Evolutionary conservation across 2,113 vertebrate genomes (phyloP).

Genomic region (Typhlomys cinereus): DNA sequence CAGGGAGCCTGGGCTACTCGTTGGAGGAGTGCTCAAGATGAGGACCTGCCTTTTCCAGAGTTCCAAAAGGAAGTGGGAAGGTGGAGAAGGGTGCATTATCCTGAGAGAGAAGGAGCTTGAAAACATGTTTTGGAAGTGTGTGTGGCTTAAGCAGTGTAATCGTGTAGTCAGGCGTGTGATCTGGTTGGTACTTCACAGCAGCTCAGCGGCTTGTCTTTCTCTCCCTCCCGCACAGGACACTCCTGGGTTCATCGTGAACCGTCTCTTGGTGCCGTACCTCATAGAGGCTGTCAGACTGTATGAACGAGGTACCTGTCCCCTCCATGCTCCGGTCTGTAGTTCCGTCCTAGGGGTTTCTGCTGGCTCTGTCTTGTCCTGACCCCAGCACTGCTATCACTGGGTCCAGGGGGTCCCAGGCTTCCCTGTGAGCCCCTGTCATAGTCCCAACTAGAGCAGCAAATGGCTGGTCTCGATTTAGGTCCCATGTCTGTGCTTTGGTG

Average conservation of each 20-base stretch:
- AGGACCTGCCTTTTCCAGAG: neutral
- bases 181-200: neutral
- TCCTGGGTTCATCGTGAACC: conserved; percentile 97
- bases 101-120: neutral
- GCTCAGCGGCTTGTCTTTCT: neutral
- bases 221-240: conserved; percentile 88
- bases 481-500: neutral
- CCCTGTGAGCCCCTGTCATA: neutral
- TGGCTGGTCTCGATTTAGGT: rapidly evolving
- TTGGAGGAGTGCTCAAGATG: no score
- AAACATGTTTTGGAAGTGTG: neutral
- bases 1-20: neutral
- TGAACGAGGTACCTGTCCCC: conserved; percentile 90
- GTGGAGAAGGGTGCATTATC: neutral
- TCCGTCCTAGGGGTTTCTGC: neutral
- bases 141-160: neutral
- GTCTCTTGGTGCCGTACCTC: conserved; percentile 95
- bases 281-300: conserved; percentile 92
- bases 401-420: neutral
- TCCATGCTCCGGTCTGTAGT: neutral
- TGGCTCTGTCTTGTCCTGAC: neutral
- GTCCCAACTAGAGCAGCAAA: neutral
- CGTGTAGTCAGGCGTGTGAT: neutral
- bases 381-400: neutral
- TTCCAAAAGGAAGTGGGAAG: neutral